These are phyloP conservation scores for Heterochromis multidens DNA, from an alignment of 2,113 vertebrate species.

Conservation along the genomic window DNA sequence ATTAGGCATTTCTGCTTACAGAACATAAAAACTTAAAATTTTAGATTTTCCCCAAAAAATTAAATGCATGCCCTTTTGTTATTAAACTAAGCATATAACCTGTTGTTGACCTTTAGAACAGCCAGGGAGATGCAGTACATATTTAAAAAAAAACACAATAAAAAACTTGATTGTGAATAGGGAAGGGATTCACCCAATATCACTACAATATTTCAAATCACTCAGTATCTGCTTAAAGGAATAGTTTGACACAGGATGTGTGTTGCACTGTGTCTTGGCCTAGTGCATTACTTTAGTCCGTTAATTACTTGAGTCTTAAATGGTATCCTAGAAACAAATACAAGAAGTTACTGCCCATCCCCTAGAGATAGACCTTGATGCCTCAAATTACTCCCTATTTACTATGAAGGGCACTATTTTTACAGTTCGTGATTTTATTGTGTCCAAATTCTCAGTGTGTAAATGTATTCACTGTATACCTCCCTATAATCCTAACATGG, in stretches of 20 bases:
- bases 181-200: too few species aligned
- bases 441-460: neutral
- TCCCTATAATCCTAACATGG: neutral
- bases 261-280: neutral
- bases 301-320: neutral
- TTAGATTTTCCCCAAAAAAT: too few species aligned
- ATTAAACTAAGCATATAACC: too few species aligned
- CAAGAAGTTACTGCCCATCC: neutral
- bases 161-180: too few species aligned
- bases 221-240: neutral
- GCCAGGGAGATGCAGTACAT: too few species aligned
- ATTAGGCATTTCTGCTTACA: neutral
- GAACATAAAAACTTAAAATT: neutral
- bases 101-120: too few species aligned
- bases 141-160: too few species aligned
- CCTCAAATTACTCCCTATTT: neutral
- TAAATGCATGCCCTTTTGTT: too few species aligned
- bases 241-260: neutral
- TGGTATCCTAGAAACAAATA: neutral
- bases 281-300: neutral
- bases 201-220: too few species aligned
- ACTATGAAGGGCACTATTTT: neutral
- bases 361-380: neutral
- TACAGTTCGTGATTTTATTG: neutral
- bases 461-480: neutral